Base-by-base conservation (phyloP, 2,797 vertebrate genomes). In the Enteromius mattozi region DNA sequence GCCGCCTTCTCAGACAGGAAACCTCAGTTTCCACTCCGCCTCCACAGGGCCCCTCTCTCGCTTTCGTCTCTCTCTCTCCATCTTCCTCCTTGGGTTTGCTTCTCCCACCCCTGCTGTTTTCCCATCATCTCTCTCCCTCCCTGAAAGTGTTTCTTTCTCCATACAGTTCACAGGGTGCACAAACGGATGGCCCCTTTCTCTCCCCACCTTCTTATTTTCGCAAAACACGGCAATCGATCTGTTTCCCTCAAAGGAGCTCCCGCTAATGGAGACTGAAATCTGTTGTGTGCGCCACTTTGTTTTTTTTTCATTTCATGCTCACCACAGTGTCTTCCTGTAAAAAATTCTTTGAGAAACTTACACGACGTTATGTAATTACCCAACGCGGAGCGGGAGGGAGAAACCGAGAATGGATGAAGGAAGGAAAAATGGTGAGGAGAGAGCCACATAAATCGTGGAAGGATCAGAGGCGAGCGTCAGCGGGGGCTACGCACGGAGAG, bases 11-110 rank as follows among this genome's bases (percentile, higher is more conserved):
- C 90, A 94, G 92, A 94, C 94, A 95, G 95, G 93, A 95, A 96
- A 94, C 94, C 93, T 95, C 92, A 95, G 89, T 95, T 95, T 94
- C 94, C 93, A 94, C 92, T 94, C 90, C 88, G 89, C 91, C 90
- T 92, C 85, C 86, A 91, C 78, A 81, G 87, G 90, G 91, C 92
- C 92, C 89, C 91, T 89, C 80, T 61, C 89, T 90, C 84, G 59
- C 40, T 49, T 42, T 33, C 61, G 40, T 30, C 54, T 78, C 59
- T 42, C 71, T 45, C 76, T 49, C 72, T 30, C 59, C 17, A 16
- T 75, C 69, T 54, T 72, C 76, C 78, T 77, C 47, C 72, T 80
- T 33, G 16, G 65, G 54, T 47, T 81, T 51, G 66, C 27, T 80
- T 54, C 63, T 83, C 54, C n/a, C 76, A 85, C 78, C 68, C 74